These are phyloP conservation scores for Acronicta aceris DNA, from an alignment of 2,888 invertebrate genomes.

Conservation along the genomic window DNA sequence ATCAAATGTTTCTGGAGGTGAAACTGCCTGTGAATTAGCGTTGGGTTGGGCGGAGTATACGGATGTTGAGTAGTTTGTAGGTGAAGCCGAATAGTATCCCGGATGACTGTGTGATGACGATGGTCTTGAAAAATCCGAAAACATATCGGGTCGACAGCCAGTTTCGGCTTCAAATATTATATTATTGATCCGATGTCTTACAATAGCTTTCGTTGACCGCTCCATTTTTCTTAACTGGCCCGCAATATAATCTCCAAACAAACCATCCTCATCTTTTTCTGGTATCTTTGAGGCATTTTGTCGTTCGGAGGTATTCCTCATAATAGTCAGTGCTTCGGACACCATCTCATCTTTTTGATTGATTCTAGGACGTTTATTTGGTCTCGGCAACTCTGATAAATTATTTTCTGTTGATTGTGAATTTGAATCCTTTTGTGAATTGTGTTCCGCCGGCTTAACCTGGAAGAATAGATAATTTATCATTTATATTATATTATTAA, in stretches of 20 bases:
- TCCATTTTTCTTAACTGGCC: constrained; percentile 41
- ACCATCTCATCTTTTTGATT: constrained; percentile 38
- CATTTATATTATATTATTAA: too few species aligned
- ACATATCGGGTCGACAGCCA: constrained; percentile 34
- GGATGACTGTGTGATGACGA: constrained; percentile 36
- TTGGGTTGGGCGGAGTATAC: too few species aligned
- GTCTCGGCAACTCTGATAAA: too few species aligned
- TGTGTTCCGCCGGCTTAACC: too few species aligned
- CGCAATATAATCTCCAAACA: constrained; percentile 49
- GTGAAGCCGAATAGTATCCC: constrained; percentile 28
- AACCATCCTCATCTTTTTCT: constrained; percentile 48
- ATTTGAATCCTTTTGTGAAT: too few species aligned
- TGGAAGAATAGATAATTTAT: too few species aligned
- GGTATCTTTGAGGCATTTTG: too few species aligned
- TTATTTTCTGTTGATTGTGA: too few species aligned
- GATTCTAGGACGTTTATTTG: constrained; percentile 39
- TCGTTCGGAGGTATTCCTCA: too few species aligned
- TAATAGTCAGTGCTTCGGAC: constrained; percentile 43
- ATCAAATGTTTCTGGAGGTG: too few species aligned
- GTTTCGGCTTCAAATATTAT: constrained; percentile 51
- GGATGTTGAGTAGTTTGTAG: too few species aligned
- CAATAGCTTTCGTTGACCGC: constrained; percentile 32
- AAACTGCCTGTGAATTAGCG: too few species aligned
- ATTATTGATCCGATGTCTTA: constrained; percentile 47
- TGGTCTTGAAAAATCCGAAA: constrained; percentile 20